Evolutionary conservation across 2,113 vertebrate genomes (phyloP), one percentile per base, ranked within the genome.

Genomic region (Phalacrocorax carbo): DNA sequence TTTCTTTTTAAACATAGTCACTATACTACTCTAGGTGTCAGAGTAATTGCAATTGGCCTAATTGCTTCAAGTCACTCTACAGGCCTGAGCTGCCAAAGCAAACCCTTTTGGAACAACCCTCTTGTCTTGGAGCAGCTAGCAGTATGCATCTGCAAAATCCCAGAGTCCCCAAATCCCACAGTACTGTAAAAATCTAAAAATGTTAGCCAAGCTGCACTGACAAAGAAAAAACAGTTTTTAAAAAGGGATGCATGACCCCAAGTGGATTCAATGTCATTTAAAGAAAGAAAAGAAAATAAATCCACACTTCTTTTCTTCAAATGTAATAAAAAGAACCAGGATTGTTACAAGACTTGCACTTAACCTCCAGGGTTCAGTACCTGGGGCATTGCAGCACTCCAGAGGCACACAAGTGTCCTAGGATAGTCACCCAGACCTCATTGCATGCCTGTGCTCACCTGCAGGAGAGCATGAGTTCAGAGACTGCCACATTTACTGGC

Each of bases 191-290:
- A 78, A 76, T 5, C 66, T 61, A 19, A 76, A 94, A 95, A 58
- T 15, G 55, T 60, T 82, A 80, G 40, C 42, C 94, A 95, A 95
- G 60, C 58, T 54, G 25, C 51, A 58, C 34, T 62, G 55, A 88
- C 30, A 75, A 87, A 88, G 61, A n/a, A 88, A 91, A 91, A 91
- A 66, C 13, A 76, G 32, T 81, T 94, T 96, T 91, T 34, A 16
- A 54, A 76, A 69, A 42, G 68, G 32, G 32, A 91, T 87, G 38
- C 34, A 40, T 82, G 49, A 93, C 58, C 70, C 62, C 89, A 90
- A 54, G 58, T 55, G 51, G 46, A 88, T 94, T 77, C 70, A 72
- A 49, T 65, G 52, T 51, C 52, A 65, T 69, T 82, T 76, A 69
- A 76, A 71, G 65, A 86, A 90, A 92, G 18, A 73, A 82, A 82